phyloP scores from a whole-genome alignment of 2,888 invertebrate genomes.

The Cotesia congregata region DNA sequence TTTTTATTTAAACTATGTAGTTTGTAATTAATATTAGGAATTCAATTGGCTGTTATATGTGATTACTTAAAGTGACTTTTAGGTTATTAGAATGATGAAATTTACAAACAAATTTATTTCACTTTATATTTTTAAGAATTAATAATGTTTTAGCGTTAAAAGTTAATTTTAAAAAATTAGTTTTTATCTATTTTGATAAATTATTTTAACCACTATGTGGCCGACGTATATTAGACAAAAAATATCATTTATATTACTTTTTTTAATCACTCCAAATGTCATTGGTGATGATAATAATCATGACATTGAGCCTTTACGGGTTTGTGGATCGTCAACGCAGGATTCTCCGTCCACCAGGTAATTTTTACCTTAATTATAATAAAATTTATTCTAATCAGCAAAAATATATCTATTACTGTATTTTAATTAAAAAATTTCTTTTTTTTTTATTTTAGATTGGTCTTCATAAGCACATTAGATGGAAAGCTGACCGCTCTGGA shows the following conservation, averaged over 20 bases:
- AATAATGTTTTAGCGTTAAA: too few species aligned
- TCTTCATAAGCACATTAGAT: slow-evolving; percentile 92
- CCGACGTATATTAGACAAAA: slow-evolving; percentile 33
- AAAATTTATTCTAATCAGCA: too few species aligned
- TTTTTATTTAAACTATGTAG: too few species aligned
- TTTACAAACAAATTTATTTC: background rate
- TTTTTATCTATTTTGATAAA: background rate
- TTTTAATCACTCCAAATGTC: background rate
- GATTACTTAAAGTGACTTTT: background rate
- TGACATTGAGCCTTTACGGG: background rate
- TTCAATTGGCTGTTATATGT: background rate
- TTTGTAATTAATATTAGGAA: background rate
- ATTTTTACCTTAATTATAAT: too few species aligned
- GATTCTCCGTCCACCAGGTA: slow-evolving; percentile 13
- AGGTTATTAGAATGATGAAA: background rate
- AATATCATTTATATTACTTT: background rate
- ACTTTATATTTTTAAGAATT: background rate
- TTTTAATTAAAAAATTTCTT: background rate
- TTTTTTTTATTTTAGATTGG: slow-evolving; percentile 73
- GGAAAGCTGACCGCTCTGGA: slow-evolving; percentile 88
- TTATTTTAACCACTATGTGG: slow-evolving; percentile 40
- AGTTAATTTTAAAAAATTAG: background rate
- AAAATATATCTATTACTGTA: too few species aligned
- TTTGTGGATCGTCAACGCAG: background rate
- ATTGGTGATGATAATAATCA: background rate